Base-by-base conservation (phyloP, 2,888 invertebrate genomes). In the Mactromeris polynyma region DNA sequence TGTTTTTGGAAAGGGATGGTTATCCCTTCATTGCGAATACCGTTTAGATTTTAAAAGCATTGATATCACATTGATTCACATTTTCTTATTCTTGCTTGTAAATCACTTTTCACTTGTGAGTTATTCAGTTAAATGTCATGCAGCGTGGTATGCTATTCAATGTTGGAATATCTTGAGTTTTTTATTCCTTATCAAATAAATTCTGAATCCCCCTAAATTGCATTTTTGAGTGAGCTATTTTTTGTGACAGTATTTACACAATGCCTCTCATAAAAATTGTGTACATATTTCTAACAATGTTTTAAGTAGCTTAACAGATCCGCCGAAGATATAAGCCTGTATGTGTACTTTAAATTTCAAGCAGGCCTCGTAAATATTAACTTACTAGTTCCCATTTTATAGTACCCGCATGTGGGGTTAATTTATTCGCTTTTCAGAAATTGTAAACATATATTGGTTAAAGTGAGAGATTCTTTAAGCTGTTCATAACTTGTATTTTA, bases 401-500 rank as follows among this genome's bases (percentile, higher is more conserved):
- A 6, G 58, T 64, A 73, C 19, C 73, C 14, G 26, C 82, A 82
- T 82, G 58, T 85, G 84, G 84, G 31, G 19, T 54, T 79, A 78
- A 85, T 85, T 85, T 85, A 85, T 82, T 64, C 69, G 38, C 21
- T 40, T 17, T 82, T 82, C 69, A 69, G 82, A 69, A 79, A 40
- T 82, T 82, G 82, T 82, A 40, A 82, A 82, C 82, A 82, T 82
- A 42, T 69, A 69, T 69, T 82, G 82, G 19, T 73, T 21, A 31
- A 38, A 77, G 36, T n/a, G 73, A 77, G 83, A n/a, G 21, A 51
- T 46, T 83, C 64, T 83, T 33, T 14, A 73, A 81, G 46, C 46
- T 31, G 26, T 85, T 85, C 40, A 78, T 79, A 85, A 79, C 64
- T 80, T 69, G 85, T 36, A 46, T 80, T 80, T 85, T 85, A 80